A percentile compares a stretch with the other conserved stretches of the same genome.
Conservation (phyloP, 2,113 vertebrate genomes). For the Bubo scandiacus region DNA sequence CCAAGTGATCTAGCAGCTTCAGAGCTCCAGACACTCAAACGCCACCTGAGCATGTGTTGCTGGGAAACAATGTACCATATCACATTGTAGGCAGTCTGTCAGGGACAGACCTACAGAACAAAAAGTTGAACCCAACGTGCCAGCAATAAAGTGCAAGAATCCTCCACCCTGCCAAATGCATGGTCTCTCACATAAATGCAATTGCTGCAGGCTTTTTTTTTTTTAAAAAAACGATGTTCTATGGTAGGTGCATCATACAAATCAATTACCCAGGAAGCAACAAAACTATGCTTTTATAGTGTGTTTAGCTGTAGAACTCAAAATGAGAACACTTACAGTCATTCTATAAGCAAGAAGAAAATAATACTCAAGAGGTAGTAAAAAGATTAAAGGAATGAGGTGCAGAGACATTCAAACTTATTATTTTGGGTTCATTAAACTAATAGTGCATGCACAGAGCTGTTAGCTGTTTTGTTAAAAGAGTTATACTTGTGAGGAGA, state of each 20-base stretch:
- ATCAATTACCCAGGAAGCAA: not conserved
- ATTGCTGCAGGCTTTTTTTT: not conserved
- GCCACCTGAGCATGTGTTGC: not conserved
- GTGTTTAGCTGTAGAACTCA: not conserved
- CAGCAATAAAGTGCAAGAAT: not conserved
- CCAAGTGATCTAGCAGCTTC: not conserved
- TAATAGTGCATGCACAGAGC: not conserved
- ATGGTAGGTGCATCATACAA: not conserved
- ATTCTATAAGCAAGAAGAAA: not conserved
- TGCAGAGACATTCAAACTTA: not conserved
- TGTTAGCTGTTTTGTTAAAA: not conserved
- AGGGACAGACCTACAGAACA: not conserved
- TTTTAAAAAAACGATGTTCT: not conserved
- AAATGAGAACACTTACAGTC: not conserved
- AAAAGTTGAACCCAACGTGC: not conserved
- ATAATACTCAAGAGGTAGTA: not conserved
- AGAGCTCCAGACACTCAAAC: not conserved
- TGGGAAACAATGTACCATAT: not conserved
- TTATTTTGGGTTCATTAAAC: not conserved
- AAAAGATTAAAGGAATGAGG: not conserved
- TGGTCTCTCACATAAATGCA: not conserved
- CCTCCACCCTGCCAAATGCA: not conserved
- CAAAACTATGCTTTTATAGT: not conserved
- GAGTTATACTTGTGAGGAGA: not conserved
- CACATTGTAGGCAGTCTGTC: not conserved